Percentiles rank a stretch among this genome's conserved stretches.
Conservation (phyloP, 2,113 vertebrate genomes). For the Arothron firmamentum region DNA sequence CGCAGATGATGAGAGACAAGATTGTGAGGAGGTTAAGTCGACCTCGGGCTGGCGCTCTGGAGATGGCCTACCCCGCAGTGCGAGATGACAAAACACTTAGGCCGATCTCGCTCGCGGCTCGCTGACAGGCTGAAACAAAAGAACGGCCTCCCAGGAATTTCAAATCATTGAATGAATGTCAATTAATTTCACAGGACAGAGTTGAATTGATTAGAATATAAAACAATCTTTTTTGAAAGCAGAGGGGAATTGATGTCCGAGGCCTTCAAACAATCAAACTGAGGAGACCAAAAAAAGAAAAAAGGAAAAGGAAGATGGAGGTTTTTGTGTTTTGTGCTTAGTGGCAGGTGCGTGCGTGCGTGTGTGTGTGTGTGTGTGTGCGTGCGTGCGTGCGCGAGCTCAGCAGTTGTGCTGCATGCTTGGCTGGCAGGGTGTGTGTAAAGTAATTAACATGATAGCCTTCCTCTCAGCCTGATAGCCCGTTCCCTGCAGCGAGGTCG, state of each 20-base stretch:
- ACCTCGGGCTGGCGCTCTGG: slow-evolving; percentile 63
- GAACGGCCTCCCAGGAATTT: slow-evolving; percentile 66
- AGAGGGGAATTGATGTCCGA: slow-evolving; percentile 74
- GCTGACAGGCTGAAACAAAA: slow-evolving; percentile 75
- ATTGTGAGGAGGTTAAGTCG: slow-evolving; percentile 61
- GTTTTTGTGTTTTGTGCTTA: slow-evolving; percentile 8
- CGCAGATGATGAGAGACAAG: slow-evolving; percentile 33
- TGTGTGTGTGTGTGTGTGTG: background rate
- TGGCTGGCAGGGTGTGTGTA: slow-evolving; percentile 70
- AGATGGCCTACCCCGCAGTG: slow-evolving; percentile 66
- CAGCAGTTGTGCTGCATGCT: slow-evolving; percentile 62
- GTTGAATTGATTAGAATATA: slow-evolving; percentile 77
- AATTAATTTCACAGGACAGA: slow-evolving; percentile 72
- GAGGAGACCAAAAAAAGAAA: slow-evolving; percentile 63
- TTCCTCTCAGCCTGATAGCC: slow-evolving; percentile 72
- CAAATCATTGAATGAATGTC: slow-evolving; percentile 73
- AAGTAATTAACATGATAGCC: slow-evolving; percentile 77
- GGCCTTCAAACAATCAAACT: slow-evolving; percentile 66
- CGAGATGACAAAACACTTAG: slow-evolving; percentile 75
- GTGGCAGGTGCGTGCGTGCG: slow-evolving; percentile 13
- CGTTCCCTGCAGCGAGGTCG: slow-evolving; percentile 75
- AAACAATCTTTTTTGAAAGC: slow-evolving; percentile 75
- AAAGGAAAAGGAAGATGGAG: slow-evolving; percentile 64
- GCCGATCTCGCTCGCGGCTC: slow-evolving; percentile 66
- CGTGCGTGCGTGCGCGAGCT: slow-evolving; percentile 27